Base-by-base conservation (phyloP, 1,140 invertebrate genomes). In the Hylaeus volcanicus region DNA sequence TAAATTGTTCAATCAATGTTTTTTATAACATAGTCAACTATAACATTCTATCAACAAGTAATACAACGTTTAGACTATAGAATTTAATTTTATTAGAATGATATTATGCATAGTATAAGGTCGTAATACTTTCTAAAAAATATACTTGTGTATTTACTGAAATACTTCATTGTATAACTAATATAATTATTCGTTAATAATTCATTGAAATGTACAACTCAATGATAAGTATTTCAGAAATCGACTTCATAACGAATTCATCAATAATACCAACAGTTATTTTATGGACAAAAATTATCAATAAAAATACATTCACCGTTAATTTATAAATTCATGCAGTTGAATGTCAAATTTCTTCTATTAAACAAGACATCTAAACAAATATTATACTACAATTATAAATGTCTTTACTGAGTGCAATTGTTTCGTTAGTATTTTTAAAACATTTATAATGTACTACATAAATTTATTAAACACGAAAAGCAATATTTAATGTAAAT, bases 71-170 rank as follows among this genome's bases (percentile, higher is more conserved):
- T 39, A 53, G n/a, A n/a, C 15, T 26, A 48, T 56, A 65, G 6
- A 74, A 5, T 74, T 79, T 79, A 64, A 6, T 74, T 79, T 74
- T 55, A 63, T 63, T 72, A 77, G n/a, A 77, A 71, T 48, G 48
- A 55, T 73, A 56, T 51, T 69, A 51, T 48, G 55, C 69, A 26
- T 77, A 41, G 26, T 73, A 82, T 76, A 82, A 79, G 66, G 69
- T 73, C 26, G 8, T 60, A 73, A 73, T 79, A 70, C 64, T 66
- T 78, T 72, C 63, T 79, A 79, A 79, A 79, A 79, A 79, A 73
- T 77, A 79, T 64, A 79, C 69, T 73, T 56, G 60, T 64, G 14
- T 64, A 73, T 73, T 79, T 73, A 73, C 45, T 39, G 51, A 79
- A 73, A 73, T 64, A 79, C 45, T 77, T 77, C 70, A 73, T 65